phyloP scores from a whole-genome alignment of 2,797 vertebrate genomes.

The Loriculus beryllinus region DNA sequence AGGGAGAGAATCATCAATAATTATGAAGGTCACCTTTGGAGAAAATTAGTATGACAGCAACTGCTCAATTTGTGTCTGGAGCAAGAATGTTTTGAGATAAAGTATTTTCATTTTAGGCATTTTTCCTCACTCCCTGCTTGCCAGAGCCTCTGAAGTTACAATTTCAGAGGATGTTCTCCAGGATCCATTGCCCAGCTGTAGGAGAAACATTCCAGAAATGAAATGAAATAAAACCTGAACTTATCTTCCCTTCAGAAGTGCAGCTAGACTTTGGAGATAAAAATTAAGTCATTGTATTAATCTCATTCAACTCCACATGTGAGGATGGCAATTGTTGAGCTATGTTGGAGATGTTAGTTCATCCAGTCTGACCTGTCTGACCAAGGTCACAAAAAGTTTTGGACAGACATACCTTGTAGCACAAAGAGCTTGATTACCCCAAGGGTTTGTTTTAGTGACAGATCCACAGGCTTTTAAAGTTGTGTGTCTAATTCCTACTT shows the following conservation, averaged over 20 bases:
- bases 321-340: neutral
- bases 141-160: neutral
- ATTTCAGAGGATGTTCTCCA: neutral
- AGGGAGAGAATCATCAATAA: neutral
- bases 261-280: neutral
- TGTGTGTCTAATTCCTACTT: neutral
- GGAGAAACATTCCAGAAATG: neutral
- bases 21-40: neutral
- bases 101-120: neutral
- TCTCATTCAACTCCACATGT: neutral
- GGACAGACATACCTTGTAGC: rapidly evolving
- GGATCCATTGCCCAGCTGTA: neutral
- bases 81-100: neutral
- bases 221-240: neutral
- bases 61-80: neutral
- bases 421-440: neutral
- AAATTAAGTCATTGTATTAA: neutral
- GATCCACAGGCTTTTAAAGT: neutral
- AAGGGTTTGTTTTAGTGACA: neutral
- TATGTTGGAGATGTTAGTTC: neutral
- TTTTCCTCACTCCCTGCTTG: neutral
- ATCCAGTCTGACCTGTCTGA: neutral
- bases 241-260: neutral
- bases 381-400: neutral
- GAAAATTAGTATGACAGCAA: neutral